Percentiles rank a stretch among this genome's conserved stretches.
Evolutionary conservation across 2,113 vertebrate species (phyloP).

Genomic region (Vimba vimba): DNA sequence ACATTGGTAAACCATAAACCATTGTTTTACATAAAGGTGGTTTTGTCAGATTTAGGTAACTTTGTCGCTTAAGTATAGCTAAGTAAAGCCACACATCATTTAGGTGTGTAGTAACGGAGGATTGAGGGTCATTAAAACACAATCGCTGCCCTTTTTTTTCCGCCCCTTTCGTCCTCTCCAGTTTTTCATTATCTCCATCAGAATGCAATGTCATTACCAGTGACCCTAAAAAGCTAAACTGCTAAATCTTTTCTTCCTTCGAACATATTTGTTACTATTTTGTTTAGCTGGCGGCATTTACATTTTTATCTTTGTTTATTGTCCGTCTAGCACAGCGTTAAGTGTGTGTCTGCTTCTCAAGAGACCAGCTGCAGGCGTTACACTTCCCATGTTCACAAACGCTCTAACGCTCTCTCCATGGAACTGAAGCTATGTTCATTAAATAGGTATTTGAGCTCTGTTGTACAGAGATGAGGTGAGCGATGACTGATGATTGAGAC

Average conservation of each 20-base stretch:
- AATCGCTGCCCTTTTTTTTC: background rate
- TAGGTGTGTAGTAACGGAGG: background rate
- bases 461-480: slow-evolving; percentile 33
- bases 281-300: slow-evolving; percentile 6
- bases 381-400: background rate
- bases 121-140: background rate
- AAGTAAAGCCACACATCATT: background rate
- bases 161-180: background rate
- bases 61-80: background rate
- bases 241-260: background rate
- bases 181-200: background rate
- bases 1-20: background rate
- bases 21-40: background rate
- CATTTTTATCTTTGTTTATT: slow-evolving; percentile 34
- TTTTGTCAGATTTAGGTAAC: background rate
- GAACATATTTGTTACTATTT: background rate
- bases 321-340: slow-evolving; percentile 20
- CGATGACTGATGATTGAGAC: slow-evolving; percentile 12
- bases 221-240: background rate
- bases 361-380: slow-evolving; percentile 34
- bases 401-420: background rate
- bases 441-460: slow-evolving; percentile 10
- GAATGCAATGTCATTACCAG: background rate
- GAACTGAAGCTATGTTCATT: background rate
- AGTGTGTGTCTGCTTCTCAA: slow-evolving; percentile 14